Evolutionary conservation across 2,888 invertebrate genomes (phyloP), one percentile per base, ranked within the genome.

Genomic region (Zygothrica quintamaculata): DNA sequence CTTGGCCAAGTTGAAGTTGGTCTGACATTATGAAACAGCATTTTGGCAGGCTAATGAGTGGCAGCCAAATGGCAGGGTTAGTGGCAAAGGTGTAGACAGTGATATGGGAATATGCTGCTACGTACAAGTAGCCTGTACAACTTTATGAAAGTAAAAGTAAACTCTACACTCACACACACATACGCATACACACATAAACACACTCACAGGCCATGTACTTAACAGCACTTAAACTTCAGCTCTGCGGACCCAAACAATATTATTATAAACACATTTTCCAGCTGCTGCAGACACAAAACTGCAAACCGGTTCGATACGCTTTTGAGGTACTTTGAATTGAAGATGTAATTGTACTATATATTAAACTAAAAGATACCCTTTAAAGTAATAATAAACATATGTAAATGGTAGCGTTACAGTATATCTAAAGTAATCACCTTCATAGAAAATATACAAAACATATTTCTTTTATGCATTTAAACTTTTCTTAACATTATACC

Each of bases 241-340:
- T 51, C 57, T 36, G 47, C 39, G 5, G n/a, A 42, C 33, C 7
- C 59, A 65, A 58, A 65, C 58, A 71, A 64, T 65, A 68, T 75
- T 76, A 74, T 74, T 77, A 69, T 77, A 82, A 74, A 66, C 60
- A 72, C 64, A 75, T 84, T 84, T 82, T 64, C 66, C 75, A 84
- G 71, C 75, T 74, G 80, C 65, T 52, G 39, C 40, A 11, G 33
- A 33, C 11, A 2, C 33, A 13, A n/a, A 34, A 31, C 9, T 43
- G 37, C 29, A 60, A 84, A 84, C 79, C 84, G 84, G 84, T 80
- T 72, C 48, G 18, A 9, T 31, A 39, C 25, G 31, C 46, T 5
- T 22, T 5, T 5, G 18, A 22, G 18, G 3, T 22, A 5, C 18
- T 5, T 22, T 5, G 5, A 22, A 22, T 22, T 22, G 18, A 22